Percentiles rank a stretch among this genome's conserved stretches.
Conservation (phyloP, 1,140 invertebrate species). For the Phenacoccus solenopsis region DNA sequence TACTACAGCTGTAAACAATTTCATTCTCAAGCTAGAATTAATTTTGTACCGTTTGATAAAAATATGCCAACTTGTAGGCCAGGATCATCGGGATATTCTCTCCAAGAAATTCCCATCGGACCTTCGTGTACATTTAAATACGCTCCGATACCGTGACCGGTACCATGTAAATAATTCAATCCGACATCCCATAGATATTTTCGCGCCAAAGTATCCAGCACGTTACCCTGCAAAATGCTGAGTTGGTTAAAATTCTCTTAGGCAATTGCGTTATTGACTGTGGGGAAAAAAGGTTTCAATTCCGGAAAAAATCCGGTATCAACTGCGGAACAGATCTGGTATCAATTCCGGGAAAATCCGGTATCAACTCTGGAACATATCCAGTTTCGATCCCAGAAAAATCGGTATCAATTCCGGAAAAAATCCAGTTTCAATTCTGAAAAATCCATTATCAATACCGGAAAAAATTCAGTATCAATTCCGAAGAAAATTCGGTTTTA, state of each 20-base stretch:
- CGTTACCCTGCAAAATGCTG: constrained; percentile 48
- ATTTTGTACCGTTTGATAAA: constrained; percentile 68
- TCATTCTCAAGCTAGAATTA: not conserved
- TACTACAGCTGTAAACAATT: not conserved
- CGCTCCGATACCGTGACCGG: constrained; percentile 91
- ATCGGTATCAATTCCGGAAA: too few species aligned
- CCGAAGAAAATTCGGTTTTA: too few species aligned
- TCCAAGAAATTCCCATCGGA: constrained; percentile 67
- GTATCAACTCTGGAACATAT: too few species aligned
- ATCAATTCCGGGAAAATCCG: too few species aligned
- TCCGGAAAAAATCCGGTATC: not conserved
- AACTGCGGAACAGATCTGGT: too few species aligned
- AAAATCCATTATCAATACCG: too few species aligned
- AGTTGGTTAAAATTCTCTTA: too few species aligned
- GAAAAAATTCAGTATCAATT: too few species aligned
- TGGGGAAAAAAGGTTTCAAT: not conserved
- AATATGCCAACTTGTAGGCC: constrained; percentile 81
- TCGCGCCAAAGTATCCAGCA: constrained; percentile 77
- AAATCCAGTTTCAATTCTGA: too few species aligned
- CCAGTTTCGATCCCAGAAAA: too few species aligned
- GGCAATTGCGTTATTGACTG: not conserved
- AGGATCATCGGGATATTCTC: constrained; percentile 53
- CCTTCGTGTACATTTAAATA: constrained; percentile 96
- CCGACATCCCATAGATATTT: constrained; percentile 84
- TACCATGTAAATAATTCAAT: constrained; percentile 90